These are phyloP conservation scores for Acestrorhynchus altus DNA, from an alignment of 2,797 vertebrate species.

Conservation along the genomic window DNA sequence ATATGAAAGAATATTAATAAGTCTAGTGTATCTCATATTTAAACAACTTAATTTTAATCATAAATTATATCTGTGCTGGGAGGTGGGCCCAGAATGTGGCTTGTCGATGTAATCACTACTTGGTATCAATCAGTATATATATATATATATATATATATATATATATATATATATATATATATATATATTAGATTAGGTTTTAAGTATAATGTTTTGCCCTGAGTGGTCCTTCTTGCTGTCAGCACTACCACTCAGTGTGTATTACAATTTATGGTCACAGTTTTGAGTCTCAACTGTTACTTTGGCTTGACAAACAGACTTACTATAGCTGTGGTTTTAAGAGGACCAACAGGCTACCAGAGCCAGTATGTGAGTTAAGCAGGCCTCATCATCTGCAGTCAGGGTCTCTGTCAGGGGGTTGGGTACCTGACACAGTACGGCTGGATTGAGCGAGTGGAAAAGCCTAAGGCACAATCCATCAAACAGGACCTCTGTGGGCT, in stretches of 20 bases:
- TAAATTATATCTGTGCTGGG: no score
- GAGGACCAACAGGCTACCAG: constrained; percentile 63
- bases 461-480: constrained; percentile 77
- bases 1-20: no score
- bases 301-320: constrained; percentile 72
- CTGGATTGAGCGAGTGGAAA: constrained; percentile 74
- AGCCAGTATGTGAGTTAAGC: constrained; percentile 70
- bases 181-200: no score
- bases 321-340: constrained; percentile 61
- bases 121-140: no score
- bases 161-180: no score
- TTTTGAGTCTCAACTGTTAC: constrained; percentile 65
- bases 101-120: no score
- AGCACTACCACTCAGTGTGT: not conserved
- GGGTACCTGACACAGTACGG: constrained; percentile 65
- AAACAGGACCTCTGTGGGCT: constrained; percentile 75
- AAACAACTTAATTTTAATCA: no score
- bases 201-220: no score
- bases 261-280: constrained; percentile 47
- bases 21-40: no score
- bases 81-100: no score
- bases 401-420: constrained; percentile 58
- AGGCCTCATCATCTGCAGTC: constrained; percentile 68
- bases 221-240: not conserved
- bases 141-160: no score